Base-by-base conservation (phyloP, 1,140 invertebrate species). In the Matsumurasca onukii region DNA sequence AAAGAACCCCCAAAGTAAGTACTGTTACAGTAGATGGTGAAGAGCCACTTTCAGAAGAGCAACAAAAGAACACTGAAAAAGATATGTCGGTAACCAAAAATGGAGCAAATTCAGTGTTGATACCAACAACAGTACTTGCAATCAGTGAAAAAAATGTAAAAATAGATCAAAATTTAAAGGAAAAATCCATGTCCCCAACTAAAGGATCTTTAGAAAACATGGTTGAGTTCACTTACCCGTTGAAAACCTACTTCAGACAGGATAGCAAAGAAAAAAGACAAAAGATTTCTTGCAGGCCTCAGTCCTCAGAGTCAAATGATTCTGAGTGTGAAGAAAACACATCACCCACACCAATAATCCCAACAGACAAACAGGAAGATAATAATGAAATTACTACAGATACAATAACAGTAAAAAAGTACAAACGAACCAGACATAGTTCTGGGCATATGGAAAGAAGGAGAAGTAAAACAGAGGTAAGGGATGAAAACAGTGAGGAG, bases 191-290 rank as follows among this genome's bases (percentile, higher is more conserved):
- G n/a, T n/a, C n/a, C n/a, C n/a, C n/a, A n/a, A n/a, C n/a, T 9
- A 39, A 9, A 17, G 34, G 17, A 39, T 39, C 34, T 59, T 27
- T 24, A 27, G 55, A 59, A 27, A 59, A 27, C 30, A 27, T 59
- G 25, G 55, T 59, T 29, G 55, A 59, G 55, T n/a, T 59, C 5
- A 59, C 55, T 27, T 59, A 59, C n/a, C 55, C 55, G 3, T 27
- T 59, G 2, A 59, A 59, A 27, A 59, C 55, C 2, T 59, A 59
- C 30, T 59, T 59, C 25, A 59, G n/a, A 13, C 39, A 52, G 30
- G 64, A 66, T 66, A 49, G n/a, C 17, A 66, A 22, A 49, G 64
- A 66, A 30, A 66, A 51, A 66, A 34, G 39, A 49, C n/a, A 20
- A 34, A 39, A 27, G 3, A 66, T 15, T n/a, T 49, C 22, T 34